A percentile compares a stretch with the other conserved stretches of the same genome.
These are phyloP conservation scores for Cynopterus brachyotis DNA, from an alignment of 2,113 vertebrate genomes.

Conservation along the genomic window DNA sequence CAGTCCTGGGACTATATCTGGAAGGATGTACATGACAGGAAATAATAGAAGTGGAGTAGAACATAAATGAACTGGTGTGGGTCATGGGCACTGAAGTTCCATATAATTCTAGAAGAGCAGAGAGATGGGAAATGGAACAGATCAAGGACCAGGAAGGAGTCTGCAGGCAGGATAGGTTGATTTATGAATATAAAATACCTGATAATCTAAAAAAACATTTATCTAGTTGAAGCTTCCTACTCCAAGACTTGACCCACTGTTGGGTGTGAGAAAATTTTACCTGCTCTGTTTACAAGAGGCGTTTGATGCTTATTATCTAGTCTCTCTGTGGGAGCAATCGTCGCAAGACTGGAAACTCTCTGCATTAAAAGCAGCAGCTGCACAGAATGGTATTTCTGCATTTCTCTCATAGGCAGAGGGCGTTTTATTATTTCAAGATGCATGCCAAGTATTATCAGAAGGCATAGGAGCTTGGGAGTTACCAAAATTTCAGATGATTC, in stretches of 20 bases:
- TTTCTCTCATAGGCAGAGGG: slow-evolving; percentile 15
- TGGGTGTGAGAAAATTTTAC: not conserved
- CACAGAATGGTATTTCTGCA: not conserved
- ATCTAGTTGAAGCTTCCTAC: not conserved
- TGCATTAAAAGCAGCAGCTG: slow-evolving; percentile 23
- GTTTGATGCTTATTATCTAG: not conserved
- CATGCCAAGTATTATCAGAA: slow-evolving; percentile 55
- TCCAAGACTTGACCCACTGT: not conserved
- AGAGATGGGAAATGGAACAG: not conserved
- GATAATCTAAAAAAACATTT: not conserved
- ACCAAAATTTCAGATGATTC: slow-evolving; percentile 67
- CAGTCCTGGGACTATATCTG: not conserved
- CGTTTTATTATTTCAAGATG: slow-evolving; percentile 65
- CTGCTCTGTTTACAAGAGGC: not conserved
- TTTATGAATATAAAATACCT: not conserved
- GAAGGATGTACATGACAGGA: not conserved
- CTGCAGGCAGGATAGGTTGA: not conserved
- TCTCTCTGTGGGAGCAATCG: not conserved
- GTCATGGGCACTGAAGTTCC: not conserved
- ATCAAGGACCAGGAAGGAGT: not conserved
- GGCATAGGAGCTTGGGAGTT: slow-evolving; percentile 36
- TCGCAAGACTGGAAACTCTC: slow-evolving; percentile 3
- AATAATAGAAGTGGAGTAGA: not conserved
- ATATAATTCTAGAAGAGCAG: not conserved
- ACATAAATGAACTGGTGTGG: not conserved